Conservation (phyloP, 2,888 invertebrate species). For the Lissonota sp. region DNA sequence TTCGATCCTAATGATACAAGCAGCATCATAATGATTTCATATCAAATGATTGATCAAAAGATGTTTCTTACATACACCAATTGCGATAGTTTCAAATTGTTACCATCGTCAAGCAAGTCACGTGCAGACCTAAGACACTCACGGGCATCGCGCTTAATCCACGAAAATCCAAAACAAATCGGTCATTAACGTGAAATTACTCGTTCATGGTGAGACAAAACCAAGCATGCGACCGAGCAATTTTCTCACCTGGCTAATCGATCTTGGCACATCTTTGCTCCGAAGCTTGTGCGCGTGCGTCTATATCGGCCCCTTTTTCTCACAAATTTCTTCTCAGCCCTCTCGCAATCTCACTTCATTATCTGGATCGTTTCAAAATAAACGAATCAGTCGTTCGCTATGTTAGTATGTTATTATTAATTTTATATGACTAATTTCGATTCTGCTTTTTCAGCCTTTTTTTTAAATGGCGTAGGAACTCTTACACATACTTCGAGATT, state of each 20-base stretch:
- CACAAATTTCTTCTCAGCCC: conserved; percentile 16
- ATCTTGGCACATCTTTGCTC: conserved; percentile 47
- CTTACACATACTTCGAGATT: no score
- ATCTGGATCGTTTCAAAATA: neutral
- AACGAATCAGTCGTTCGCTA: conserved; percentile 28
- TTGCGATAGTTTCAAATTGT: neutral
- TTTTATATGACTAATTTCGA: no score
- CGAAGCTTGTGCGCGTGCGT: conserved; percentile 38
- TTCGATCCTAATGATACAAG: no score
- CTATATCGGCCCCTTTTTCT: conserved; percentile 15
- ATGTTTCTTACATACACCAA: neutral
- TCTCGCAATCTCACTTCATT: conserved; percentile 15
- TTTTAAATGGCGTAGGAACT: no score
- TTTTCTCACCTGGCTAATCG: conserved; percentile 64
- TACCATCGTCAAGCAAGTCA: conserved; percentile 41
- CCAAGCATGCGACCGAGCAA: conserved; percentile 21
- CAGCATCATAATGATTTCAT: no score
- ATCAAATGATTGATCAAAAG: no score
- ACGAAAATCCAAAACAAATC: conserved; percentile 27
- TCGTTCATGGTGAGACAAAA: conserved; percentile 45
- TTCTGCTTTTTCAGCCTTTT: no score
- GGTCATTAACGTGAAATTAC: conserved; percentile 47
- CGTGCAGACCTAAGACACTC: conserved; percentile 40
- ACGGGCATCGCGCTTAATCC: conserved; percentile 15
- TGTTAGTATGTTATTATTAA: neutral